Base-by-base conservation (phyloP, 2,113 vertebrate species). In the Pholis gunnellus region DNA sequence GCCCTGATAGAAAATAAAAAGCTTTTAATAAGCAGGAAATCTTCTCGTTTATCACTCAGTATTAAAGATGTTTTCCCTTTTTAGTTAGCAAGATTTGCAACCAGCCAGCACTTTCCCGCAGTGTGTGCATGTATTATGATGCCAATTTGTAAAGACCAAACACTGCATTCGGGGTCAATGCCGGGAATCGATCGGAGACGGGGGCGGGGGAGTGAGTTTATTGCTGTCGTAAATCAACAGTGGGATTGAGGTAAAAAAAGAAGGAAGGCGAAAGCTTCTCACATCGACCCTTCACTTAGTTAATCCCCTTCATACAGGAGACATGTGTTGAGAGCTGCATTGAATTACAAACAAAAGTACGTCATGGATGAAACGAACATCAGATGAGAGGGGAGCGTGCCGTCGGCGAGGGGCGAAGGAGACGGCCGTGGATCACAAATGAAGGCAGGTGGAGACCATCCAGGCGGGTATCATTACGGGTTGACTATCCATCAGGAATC, bases 191-290 rank as follows among this genome's bases (percentile, higher is more conserved):
- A 88, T 83, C 74, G 13, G 59, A 38, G 72, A 13, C 36, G 1
- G 29, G 52, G 36, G 48, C 56, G 2, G 22, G 52, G 22, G 22
- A 54, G 70, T 11, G 3, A 79, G 68, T 64, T 83, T 85, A 90
- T 82, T 88, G 82, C 61, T 14, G 66, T 34, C 72, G 75, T 87
- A 90, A 90, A 87, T 89, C 85, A 75, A 75, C 64, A 66, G 22
- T 9, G 9, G 48, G 15, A 36, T 15, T 38, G 38, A 52, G 63
- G 34, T 2, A 1, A 6, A 18, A 48, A 11, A 40, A 75, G 65
- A 63, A 61, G 11, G 54, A 38, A 67, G 52, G 22, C 36, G 50
- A 20, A 81, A 75, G 81, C 74, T 80, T 27, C 70, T 82, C 10
- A 14, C 54, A 57, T 46, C 75, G 78, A 86, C 52, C 72, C 59